These are phyloP conservation scores for Harpegnathos saltator DNA, from an alignment of 1,140 invertebrate species.

Conservation along the genomic window DNA sequence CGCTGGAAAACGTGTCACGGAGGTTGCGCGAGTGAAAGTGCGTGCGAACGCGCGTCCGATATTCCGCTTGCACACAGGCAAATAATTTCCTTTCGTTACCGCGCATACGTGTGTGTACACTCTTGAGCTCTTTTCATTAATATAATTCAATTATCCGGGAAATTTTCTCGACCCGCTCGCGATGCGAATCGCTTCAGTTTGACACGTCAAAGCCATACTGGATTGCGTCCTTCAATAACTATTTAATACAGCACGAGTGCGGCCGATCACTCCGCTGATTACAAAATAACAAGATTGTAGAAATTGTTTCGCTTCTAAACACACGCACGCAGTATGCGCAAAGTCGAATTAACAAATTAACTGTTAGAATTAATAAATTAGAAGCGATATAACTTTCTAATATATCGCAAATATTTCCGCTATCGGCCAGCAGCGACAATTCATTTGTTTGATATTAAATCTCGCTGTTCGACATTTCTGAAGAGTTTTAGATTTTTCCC, in stretches of 20 bases:
- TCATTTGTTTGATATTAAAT: neutral
- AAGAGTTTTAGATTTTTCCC: no score
- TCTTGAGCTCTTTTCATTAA: slow-evolving; percentile 1
- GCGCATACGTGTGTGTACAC: neutral
- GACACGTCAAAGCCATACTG: neutral
- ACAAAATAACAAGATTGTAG: neutral
- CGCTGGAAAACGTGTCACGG: slow-evolving; percentile 37
- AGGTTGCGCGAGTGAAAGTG: slow-evolving; percentile 37
- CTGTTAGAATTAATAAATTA: no score
- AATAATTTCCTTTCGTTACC: neutral
- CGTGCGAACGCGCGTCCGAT: slow-evolving; percentile 5
- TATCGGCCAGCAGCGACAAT: neutral
- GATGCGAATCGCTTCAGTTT: neutral
- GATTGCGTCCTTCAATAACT: neutral
- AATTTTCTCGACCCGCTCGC: neutral
- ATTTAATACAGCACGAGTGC: neutral
- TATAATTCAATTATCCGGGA: neutral
- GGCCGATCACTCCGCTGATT: neutral
- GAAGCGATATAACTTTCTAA: no score
- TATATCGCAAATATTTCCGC: neutral
- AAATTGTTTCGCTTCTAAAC: slow-evolving; percentile 17
- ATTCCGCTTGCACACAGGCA: neutral
- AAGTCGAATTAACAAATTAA: no score
- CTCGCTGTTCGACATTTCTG: neutral
- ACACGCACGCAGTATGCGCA: no score